A percentile compares a stretch with the other conserved stretches of the same genome.
These are phyloP conservation scores for Aplocera efformata DNA, from an alignment of 2,888 invertebrate species.

Conservation along the genomic window DNA sequence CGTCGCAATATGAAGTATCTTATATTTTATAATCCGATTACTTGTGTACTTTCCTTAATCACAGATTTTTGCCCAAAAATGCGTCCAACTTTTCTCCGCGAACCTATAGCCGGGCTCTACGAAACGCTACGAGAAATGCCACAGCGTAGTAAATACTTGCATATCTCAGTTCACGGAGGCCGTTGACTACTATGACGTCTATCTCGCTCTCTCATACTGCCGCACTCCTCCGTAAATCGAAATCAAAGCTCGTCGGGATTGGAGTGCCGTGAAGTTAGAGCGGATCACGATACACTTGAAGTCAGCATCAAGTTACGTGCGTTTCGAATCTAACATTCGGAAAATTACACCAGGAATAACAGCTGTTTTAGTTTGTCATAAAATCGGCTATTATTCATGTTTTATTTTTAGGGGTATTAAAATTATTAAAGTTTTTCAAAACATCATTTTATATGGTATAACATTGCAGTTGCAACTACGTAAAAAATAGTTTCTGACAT, in stretches of 20 bases:
- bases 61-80: constrained; percentile 11
- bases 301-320: constrained; percentile 44
- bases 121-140: constrained; percentile 51
- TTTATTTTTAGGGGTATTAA: too few species aligned
- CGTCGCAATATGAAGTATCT: too few species aligned
- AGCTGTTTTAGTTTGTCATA: background rate
- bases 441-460: too few species aligned
- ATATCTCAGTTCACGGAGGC: constrained; percentile 66
- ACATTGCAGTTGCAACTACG: too few species aligned
- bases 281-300: constrained; percentile 48
- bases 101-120: constrained; percentile 32
- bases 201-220: constrained; percentile 58
- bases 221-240: constrained; percentile 78
- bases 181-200: constrained; percentile 69
- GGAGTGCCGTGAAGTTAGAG: constrained; percentile 62
- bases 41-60: constrained; percentile 1
- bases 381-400: background rate
- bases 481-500: too few species aligned
- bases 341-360: background rate
- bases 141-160: constrained; percentile 62
- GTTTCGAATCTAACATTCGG: constrained; percentile 47
- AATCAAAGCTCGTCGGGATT: constrained; percentile 79
- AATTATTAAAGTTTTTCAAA: too few species aligned
- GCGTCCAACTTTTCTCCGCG: constrained; percentile 6
- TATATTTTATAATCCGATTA: constrained; percentile 4